phyloP scores from a whole-genome alignment of 2,888 invertebrate species.

The Pardosa pseudoannulata region DNA sequence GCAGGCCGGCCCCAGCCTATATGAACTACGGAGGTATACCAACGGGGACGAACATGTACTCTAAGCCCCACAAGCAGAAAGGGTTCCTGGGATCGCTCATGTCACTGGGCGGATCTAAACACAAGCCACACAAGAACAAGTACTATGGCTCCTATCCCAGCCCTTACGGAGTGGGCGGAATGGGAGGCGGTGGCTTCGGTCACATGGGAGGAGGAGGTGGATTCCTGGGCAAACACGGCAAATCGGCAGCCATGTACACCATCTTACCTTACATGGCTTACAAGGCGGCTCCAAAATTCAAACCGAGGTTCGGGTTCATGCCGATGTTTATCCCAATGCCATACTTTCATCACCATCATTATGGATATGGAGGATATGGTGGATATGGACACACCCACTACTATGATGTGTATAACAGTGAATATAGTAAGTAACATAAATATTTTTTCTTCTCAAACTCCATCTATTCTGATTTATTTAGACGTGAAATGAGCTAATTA shows the following conservation, averaged over 20 bases:
- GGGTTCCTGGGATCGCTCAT: slow-evolving; percentile 51
- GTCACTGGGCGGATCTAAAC: slow-evolving; percentile 7
- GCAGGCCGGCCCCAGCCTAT: slow-evolving; percentile 47
- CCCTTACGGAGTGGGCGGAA: slow-evolving; percentile 27
- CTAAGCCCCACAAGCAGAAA: slow-evolving; percentile 38
- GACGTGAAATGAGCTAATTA: too few relatives aligned
- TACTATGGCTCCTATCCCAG: slow-evolving; percentile 60
- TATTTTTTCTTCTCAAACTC: too few relatives aligned
- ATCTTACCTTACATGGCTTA: slow-evolving; percentile 54
- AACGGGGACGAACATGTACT: slow-evolving; percentile 48
- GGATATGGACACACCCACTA: slow-evolving; percentile 6
- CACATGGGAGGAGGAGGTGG: slow-evolving; percentile 6
- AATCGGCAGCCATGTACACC: slow-evolving; percentile 45
- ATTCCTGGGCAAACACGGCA: slow-evolving; percentile 23
- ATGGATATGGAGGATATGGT: neutral
- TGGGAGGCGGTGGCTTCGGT: slow-evolving; percentile 14
- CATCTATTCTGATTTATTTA: too few relatives aligned
- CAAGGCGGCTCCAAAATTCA: neutral
- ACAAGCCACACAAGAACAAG: slow-evolving; percentile 31
- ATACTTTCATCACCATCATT: slow-evolving; percentile 24
- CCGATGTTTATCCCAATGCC: slow-evolving; percentile 24
- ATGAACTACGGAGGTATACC: slow-evolving; percentile 61
- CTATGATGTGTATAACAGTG: slow-evolving; percentile 50
- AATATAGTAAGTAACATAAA: slow-evolving; percentile 55
- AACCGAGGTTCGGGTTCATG: slow-evolving; percentile 37